Evolutionary conservation across 1,140 invertebrate species (phyloP).

Genomic region (Ceratina australensis): DNA sequence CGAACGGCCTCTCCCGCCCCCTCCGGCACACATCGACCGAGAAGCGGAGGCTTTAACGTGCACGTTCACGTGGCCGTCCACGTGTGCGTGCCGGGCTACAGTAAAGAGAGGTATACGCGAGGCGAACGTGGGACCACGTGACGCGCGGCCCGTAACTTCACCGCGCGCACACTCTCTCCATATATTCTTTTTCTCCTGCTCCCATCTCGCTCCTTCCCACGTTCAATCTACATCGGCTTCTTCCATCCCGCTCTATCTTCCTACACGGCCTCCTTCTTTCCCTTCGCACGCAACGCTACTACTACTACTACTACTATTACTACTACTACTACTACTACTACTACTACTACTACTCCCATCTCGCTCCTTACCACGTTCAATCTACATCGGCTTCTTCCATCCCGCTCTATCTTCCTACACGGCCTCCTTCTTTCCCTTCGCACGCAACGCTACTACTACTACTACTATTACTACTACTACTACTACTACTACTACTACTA

Average conservation of each 20-base stretch:
- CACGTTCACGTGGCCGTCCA: neutral
- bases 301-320: neutral
- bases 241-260: neutral
- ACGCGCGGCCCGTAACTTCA: slow-evolving; percentile 61
- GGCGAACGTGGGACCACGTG: slow-evolving; percentile 63
- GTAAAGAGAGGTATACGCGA: slow-evolving; percentile 45
- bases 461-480: too few relatives aligned
- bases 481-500: too few relatives aligned
- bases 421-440: slow-evolving; percentile 16
- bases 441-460: neutral
- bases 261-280: slow-evolving; percentile 18
- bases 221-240: slow-evolving; percentile 13
- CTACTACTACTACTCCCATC: neutral
- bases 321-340: too few relatives aligned
- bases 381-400: slow-evolving; percentile 4
- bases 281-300: neutral
- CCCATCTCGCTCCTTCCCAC: neutral
- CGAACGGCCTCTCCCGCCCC: slow-evolving; percentile 19
- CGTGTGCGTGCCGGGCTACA: slow-evolving; percentile 18
- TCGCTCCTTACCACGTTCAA: neutral
- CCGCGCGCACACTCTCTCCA: slow-evolving; percentile 30
- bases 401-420: neutral
- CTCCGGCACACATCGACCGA: slow-evolving; percentile 53
- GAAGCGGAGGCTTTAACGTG: too few relatives aligned
- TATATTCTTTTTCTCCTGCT: slow-evolving; percentile 15